Evolutionary conservation across 1,140 invertebrate species (phyloP).

Genomic region (Papilio polytes): DNA sequence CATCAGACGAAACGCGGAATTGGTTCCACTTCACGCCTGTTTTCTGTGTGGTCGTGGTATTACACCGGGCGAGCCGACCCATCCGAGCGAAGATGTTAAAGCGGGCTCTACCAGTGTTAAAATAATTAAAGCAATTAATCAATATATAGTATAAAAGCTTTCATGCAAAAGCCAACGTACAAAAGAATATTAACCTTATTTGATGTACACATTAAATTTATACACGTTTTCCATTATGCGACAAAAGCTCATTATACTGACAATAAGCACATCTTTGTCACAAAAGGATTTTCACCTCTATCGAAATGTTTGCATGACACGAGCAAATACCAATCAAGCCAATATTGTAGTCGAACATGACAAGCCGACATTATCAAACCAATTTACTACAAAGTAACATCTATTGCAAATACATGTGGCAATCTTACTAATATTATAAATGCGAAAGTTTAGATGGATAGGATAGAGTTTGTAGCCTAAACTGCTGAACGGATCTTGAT

Average conservation of each 20-base stretch:
- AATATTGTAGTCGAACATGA: slow-evolving; percentile 4
- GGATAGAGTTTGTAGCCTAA: no score
- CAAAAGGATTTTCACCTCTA: slow-evolving; percentile 1
- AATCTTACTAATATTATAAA: no score
- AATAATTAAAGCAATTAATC: no score
- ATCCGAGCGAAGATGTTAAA: no score
- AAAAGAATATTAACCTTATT: not conserved
- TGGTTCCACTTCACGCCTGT: no score
- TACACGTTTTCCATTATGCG: not conserved
- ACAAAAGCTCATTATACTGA: not conserved
- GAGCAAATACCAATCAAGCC: not conserved
- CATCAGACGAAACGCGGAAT: no score
- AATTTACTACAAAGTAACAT: not conserved
- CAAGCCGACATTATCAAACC: not conserved
- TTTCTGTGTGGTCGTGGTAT: no score
- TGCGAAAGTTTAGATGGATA: no score
- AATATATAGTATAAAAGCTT: not conserved
- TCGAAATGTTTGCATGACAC: slow-evolving; percentile 1
- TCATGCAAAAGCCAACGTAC: not conserved
- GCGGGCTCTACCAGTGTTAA: no score
- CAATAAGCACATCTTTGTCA: not conserved
- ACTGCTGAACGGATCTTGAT: no score
- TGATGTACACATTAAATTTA: not conserved
- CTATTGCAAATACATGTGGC: not conserved
- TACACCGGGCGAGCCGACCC: no score